Evolutionary conservation across 2,113 vertebrate species (phyloP).

Genomic region (Podocnemis expansa): DNA sequence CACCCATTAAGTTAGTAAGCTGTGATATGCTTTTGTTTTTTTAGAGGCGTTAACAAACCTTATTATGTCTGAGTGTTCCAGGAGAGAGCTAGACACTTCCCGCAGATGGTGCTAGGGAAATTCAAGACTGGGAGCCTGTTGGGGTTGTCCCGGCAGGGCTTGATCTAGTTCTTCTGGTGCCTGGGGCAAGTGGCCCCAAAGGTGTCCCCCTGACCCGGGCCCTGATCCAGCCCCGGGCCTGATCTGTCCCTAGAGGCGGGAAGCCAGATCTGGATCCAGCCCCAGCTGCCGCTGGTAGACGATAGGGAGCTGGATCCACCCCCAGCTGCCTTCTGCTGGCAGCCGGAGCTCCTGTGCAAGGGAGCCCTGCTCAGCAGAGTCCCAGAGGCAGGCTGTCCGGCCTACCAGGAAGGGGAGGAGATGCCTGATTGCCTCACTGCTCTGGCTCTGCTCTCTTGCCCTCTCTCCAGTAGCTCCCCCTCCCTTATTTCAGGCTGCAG

Average conservation of each 20-base stretch:
- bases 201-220: no score
- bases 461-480: no score
- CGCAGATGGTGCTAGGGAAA: background rate
- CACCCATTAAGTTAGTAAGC: background rate
- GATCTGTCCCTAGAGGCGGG: no score
- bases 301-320: no score
- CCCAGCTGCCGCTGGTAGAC: no score
- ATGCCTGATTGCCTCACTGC: background rate
- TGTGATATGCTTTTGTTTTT: background rate
- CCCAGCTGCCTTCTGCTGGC: background rate
- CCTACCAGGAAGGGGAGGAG: background rate
- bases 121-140: background rate
- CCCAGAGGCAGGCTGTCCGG: background rate
- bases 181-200: no score
- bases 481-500: slow-evolving; percentile 6
- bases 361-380: no score
- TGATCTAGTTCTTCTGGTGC: no score
- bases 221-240: no score
- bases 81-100: background rate
- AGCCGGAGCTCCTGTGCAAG: no score
- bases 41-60: background rate
- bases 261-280: no score
- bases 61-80: background rate
- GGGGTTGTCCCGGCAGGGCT: background rate
- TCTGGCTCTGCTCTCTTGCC: background rate